Evolutionary conservation across 2,113 vertebrate genomes (phyloP), one percentile per base, ranked within the genome.

Genomic region (Leptobrachium leishanense): DNA sequence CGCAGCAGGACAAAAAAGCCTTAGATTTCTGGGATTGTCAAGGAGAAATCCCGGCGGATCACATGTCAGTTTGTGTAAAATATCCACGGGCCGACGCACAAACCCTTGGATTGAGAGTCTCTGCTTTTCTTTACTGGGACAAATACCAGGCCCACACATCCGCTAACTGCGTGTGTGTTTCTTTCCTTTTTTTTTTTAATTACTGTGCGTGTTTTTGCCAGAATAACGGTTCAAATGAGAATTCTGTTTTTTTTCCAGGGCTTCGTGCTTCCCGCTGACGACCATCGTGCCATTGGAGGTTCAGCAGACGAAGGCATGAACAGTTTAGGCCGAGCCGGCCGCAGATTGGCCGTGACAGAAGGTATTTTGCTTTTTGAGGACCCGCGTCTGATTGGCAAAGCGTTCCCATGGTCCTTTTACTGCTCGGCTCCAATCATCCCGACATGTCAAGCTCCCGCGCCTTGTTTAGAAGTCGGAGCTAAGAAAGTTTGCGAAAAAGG

Each of bases 81-180:
- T 84, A 66, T 79, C 75, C 75, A 68, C 13, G 6, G 82, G 59
- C 50, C 13, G 46, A 83, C 53, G 68, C 55, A 15, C 39, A 3
- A 70, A 68, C 64, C 78, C 12, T 43, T 20, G 63, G 68, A n/a
- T 42, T 39, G 72, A 50, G 6, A 42, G 43, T 39, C 44, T 67
- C 76, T 54, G 64, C n/a, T 78, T 55, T 31, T 71, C 81, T 74
- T 79, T 20, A 0, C 55, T 43, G 59, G 86, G 84, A 88, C 75
- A 85, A 10, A 86, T 87, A 83, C 75, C 88, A 90, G 86, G 43
- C 77, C 63, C 40, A 76, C 43, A 20, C 66, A 79, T 7, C 78
- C 55, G 46, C 40, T 84, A 63, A 53, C 9, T 69, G 65, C 65
- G 44, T 68, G 64, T 13, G 71, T 50, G 4, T 50, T 50, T 50